Base-by-base conservation (phyloP, 2,113 vertebrate genomes). In the Martes martes region DNA sequence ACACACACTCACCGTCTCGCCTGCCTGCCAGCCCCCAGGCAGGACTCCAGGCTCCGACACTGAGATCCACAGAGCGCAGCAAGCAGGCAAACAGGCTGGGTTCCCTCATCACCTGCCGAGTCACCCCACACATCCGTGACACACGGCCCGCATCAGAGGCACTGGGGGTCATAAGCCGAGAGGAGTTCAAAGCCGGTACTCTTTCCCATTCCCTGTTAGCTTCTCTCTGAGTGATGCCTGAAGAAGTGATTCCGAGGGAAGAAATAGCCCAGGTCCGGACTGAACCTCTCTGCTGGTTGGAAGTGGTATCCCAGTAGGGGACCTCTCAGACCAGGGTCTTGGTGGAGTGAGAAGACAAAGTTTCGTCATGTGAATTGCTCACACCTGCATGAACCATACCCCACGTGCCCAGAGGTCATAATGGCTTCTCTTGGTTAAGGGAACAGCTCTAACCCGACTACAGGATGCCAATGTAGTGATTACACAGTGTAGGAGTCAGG, bases 1-100 rank as follows among this genome's bases (percentile, higher is more conserved):
- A 33, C 57, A 19, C 7, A 0, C 0, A 4, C 33, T 42, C 21
- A 10, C 1, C 0, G 16, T 2, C 28, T 26, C 10, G 1, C 23
- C 26, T 24, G 8, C 65, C 57, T 0, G 10, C 16, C 78, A 39
- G 50, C 33, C 74, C 28, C 59, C 33, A 5, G 1, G 7, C 79
- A 26, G 71, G 33, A 16, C 69, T 19, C 24, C 47, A 19, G 15
- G 33, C 4, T 36, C 24, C 1, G 1, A 33, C 21, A 0, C 28
- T 78, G 14, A 73, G n/a, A 36, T 1, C 33, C 5, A 7, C 3
- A 5, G 33, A 3, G 39, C 14, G 31, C 80, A 76, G 39, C 39
- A 5, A 55, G 45, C 21, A 21, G 55, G 50, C 50, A 52, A 14
- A 24, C 3, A 21, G 47, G 7, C 24, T 13, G 4, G 10, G 39